Conservation (phyloP, 2,888 invertebrate species). For the Dicranocentrus wangi region DNA sequence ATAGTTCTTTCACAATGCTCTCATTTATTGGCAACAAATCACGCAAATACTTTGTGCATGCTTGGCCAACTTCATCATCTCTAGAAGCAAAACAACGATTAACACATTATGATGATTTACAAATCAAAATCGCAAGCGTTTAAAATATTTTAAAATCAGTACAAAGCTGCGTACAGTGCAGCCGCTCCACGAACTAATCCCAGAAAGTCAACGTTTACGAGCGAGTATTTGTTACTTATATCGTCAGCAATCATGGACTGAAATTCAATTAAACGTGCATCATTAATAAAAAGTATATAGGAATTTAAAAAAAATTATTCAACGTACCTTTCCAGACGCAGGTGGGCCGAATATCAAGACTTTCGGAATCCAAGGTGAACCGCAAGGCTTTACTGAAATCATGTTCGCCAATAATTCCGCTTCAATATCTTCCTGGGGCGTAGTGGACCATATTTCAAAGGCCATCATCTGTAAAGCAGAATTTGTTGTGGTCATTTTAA, state of each 20-base stretch:
- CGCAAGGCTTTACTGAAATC: slow-evolving; percentile 60
- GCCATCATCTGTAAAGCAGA: slow-evolving; percentile 56
- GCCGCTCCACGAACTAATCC: slow-evolving; percentile 66
- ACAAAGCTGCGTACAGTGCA: slow-evolving; percentile 13
- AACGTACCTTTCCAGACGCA: slow-evolving; percentile 40
- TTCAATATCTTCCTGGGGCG: slow-evolving; percentile 61
- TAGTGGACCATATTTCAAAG: slow-evolving; percentile 52
- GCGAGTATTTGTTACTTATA: slow-evolving; percentile 55
- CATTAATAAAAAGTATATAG: background rate
- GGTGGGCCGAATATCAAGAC: slow-evolving; percentile 67
- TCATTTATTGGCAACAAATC: slow-evolving; percentile 67
- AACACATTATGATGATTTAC: no score
- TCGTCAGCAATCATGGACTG: slow-evolving; percentile 57
- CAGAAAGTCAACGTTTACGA: slow-evolving; percentile 67
- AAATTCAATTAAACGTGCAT: slow-evolving; percentile 45
- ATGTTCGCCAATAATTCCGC: slow-evolving; percentile 65
- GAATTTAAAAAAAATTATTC: background rate
- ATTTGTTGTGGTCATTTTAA: no score
- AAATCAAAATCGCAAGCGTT: no score
- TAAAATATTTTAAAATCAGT: no score
- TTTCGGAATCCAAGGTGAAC: slow-evolving; percentile 70
- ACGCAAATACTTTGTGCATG: slow-evolving; percentile 61
- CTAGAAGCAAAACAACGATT: background rate
- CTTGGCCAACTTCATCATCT: slow-evolving; percentile 57
- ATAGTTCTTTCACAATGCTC: slow-evolving; percentile 51